These are phyloP conservation scores for Gryllus bimaculatus DNA, from an alignment of 1,140 invertebrate genomes.

Conservation along the genomic window DNA sequence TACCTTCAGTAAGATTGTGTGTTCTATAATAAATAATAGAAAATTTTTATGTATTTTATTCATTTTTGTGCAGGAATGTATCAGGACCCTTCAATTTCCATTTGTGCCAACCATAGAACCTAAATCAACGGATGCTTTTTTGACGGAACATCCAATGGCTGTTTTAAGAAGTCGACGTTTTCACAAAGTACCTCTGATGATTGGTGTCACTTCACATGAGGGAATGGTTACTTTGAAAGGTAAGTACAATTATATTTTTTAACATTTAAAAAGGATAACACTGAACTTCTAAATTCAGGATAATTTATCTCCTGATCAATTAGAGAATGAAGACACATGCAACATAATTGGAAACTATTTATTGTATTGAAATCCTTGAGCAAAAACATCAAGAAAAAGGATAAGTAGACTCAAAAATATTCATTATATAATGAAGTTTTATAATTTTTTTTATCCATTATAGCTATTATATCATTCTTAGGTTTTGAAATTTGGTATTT, in stretches of 20 bases:
- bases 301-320: too few species aligned
- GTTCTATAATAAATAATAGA: neutral
- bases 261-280: too few species aligned
- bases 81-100: neutral
- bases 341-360: too few species aligned
- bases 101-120: constrained; percentile 8
- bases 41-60: neutral
- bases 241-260: neutral
- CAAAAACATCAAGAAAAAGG: too few species aligned
- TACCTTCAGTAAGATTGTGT: neutral
- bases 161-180: neutral
- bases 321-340: too few species aligned
- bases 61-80: neutral
- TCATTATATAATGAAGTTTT: too few species aligned
- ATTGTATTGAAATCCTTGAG: too few species aligned
- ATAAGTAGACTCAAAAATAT: too few species aligned
- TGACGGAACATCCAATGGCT: neutral
- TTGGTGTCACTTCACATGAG: constrained; percentile 31
- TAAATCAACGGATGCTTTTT: neutral
- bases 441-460: too few species aligned
- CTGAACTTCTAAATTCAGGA: too few species aligned
- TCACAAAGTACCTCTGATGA: constrained; percentile 30
- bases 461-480: too few species aligned
- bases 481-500: too few species aligned
- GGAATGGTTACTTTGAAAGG: constrained; percentile 26